A percentile compares a stretch with the other conserved stretches of the same genome.
Evolutionary conservation across 1,140 invertebrate genomes (phyloP).

Genomic region (Potamilus streckersoni): DNA sequence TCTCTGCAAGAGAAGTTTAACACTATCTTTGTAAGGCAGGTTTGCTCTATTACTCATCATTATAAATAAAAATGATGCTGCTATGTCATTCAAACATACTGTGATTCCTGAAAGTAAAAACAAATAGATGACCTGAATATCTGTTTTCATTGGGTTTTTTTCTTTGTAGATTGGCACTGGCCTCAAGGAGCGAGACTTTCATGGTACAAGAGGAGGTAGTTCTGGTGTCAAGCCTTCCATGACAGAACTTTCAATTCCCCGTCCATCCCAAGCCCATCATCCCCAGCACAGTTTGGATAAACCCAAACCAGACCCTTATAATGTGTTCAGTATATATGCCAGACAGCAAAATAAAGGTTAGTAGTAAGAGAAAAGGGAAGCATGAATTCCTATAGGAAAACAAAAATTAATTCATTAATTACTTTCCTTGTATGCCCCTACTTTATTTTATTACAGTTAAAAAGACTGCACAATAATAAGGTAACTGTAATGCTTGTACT

Average conservation of each 20-base stretch:
- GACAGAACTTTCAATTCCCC: slow-evolving; percentile 29
- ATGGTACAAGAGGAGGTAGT: slow-evolving; percentile 17
- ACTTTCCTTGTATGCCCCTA: too few relatives aligned
- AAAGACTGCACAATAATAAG: too few relatives aligned
- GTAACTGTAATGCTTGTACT: too few relatives aligned
- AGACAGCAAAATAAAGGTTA: slow-evolving; percentile 43
- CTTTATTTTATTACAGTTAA: too few relatives aligned
- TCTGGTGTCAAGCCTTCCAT: background rate
- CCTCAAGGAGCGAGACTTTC: slow-evolving; percentile 37
- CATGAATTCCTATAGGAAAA: too few relatives aligned
- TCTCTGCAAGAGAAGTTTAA: too few relatives aligned
- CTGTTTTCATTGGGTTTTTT: background rate
- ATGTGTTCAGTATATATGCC: slow-evolving; percentile 58
- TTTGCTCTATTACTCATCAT: too few relatives aligned
- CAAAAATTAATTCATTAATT: too few relatives aligned
- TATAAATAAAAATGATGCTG: background rate
- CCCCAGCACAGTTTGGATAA: slow-evolving; percentile 47
- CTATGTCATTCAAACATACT: background rate
- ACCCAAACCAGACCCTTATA: slow-evolving; percentile 51
- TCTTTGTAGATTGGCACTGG: slow-evolving; percentile 40
- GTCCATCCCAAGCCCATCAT: slow-evolving; percentile 21
- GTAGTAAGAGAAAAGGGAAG: background rate
- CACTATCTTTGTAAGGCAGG: too few relatives aligned
- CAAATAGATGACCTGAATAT: background rate
- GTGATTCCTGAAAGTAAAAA: background rate